Conservation (phyloP, 2,888 invertebrate genomes). For the Sinhomidia bicolor region DNA sequence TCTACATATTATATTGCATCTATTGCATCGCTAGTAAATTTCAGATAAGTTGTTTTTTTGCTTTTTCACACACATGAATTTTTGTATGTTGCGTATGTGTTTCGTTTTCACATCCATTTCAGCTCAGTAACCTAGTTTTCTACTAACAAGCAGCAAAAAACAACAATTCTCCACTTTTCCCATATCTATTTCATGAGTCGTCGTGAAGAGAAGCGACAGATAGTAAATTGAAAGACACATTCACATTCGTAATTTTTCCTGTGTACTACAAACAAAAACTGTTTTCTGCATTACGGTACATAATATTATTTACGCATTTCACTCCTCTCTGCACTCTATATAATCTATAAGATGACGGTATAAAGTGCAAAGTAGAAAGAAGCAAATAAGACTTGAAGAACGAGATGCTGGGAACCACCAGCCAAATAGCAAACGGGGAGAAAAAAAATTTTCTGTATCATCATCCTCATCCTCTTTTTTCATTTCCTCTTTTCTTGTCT, state of each 20-base stretch:
- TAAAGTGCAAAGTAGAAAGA: not conserved
- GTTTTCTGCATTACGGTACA: conserved; percentile 14
- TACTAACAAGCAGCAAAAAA: conserved; percentile 44
- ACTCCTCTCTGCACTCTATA: too few species aligned
- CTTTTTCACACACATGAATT: not conserved
- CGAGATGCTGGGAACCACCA: conserved; percentile 14
- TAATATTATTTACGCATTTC: not conserved
- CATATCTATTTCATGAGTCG: conserved; percentile 62
- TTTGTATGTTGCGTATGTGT: not conserved
- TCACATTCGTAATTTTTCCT: conserved; percentile 23
- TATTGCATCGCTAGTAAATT: too few species aligned
- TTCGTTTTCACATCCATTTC: not conserved
- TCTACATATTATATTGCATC: not conserved
- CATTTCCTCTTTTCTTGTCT: conserved; percentile 57
- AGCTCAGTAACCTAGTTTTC: conserved; percentile 54
- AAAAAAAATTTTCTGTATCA: conserved; percentile 36
- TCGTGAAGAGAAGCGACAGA: conserved; percentile 47
- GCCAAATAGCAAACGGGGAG: conserved; percentile 47
- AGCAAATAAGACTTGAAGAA: not conserved
- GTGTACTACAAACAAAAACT: not conserved
- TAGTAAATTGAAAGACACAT: conserved; percentile 36
- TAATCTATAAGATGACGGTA: not conserved
- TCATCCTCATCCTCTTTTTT: conserved; percentile 27
- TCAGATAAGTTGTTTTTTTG: not conserved
- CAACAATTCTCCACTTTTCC: conserved; percentile 45